Evolutionary conservation across 2,797 vertebrate genomes (phyloP), one percentile per base, ranked within the genome.

Genomic region (Pogonophryne albipinna): DNA sequence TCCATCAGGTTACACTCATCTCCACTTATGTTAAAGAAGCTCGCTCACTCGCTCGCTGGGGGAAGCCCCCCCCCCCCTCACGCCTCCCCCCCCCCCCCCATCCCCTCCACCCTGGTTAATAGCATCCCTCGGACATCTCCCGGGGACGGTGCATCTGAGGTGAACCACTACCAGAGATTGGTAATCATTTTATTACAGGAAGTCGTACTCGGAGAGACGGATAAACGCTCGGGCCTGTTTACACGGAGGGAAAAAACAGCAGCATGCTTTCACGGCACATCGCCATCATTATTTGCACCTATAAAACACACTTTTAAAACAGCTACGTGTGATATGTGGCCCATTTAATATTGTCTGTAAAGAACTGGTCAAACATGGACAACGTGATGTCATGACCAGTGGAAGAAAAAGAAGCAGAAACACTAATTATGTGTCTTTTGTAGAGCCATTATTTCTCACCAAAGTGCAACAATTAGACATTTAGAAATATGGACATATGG

Each of bases 1-100:
- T 19, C 74, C 66, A 60, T 76, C 85, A 76, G 59, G 83, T 82
- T 80, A 55, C 66, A 53, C 86, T 87, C 77, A 80, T 85, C 85
- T 84, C 84, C 85, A 86, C 80, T 86, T 83, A 87, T 80, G 88
- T 81, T 91, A 85, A 90, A 89, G 78, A 82, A n/a, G 12, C 47
- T 62, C 27, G 51, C 74, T 76, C 50, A 10, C 47, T 62, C 27
- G 51, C 74, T 76, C 50, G 23, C 66, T 58, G 73, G 80, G 86
- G 84, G 78, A 65, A 72, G 63, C 76, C 63, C 57, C 0, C 19
- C 55, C 62, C 14, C 68, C 69, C 34, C 16, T 16, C 6, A 2
- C 57, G 1, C n/a, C n/a, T n/a, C n/a, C 70, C 17, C 42, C 57
- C 10, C 61, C 17, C 42, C 57, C 10, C 64, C 68, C 12, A 27